Evolutionary conservation across 2,888 invertebrate species (phyloP).

Genomic region (Cremastobaeus sp.): DNA sequence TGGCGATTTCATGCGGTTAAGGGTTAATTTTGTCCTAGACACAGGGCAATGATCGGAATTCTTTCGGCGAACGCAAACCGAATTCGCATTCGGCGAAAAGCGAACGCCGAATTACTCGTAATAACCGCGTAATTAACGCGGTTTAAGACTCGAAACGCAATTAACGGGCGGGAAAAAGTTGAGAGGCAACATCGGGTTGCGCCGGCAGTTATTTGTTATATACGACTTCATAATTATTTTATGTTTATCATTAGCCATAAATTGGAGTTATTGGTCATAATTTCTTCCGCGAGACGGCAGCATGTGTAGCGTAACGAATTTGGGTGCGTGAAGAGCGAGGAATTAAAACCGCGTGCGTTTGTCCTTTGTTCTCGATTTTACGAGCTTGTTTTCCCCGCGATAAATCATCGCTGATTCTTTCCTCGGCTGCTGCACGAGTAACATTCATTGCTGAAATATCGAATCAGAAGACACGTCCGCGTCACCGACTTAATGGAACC

Average conservation of each 20-base stretch:
- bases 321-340: constrained; percentile 29
- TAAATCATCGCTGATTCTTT: constrained; percentile 20
- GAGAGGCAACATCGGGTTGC: constrained; percentile 19
- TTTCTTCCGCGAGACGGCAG: constrained; percentile 22
- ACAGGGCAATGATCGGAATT: too few species aligned
- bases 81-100: too few species aligned
- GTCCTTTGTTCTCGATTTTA: constrained; percentile 42
- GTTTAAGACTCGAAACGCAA: constrained; percentile 7
- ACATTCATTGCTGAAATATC: constrained; percentile 1
- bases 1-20: too few species aligned
- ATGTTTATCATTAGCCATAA: constrained; percentile 48
- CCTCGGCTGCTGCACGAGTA: too few species aligned
- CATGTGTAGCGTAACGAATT: constrained; percentile 42
- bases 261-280: constrained; percentile 49
- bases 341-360: constrained; percentile 23
- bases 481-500: constrained; percentile 5
- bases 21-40: too few species aligned
- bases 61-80: too few species aligned
- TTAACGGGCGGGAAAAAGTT: constrained; percentile 2
- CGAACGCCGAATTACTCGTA: too few species aligned
- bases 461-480: constrained; percentile 2
- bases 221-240: constrained; percentile 50
- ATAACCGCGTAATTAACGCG: constrained; percentile 19
- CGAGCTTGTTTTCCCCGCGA: not conserved
- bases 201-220: constrained; percentile 31